phyloP scores from a whole-genome alignment of 2,113 vertebrate species.

The Phalacrocorax aristotelis region DNA sequence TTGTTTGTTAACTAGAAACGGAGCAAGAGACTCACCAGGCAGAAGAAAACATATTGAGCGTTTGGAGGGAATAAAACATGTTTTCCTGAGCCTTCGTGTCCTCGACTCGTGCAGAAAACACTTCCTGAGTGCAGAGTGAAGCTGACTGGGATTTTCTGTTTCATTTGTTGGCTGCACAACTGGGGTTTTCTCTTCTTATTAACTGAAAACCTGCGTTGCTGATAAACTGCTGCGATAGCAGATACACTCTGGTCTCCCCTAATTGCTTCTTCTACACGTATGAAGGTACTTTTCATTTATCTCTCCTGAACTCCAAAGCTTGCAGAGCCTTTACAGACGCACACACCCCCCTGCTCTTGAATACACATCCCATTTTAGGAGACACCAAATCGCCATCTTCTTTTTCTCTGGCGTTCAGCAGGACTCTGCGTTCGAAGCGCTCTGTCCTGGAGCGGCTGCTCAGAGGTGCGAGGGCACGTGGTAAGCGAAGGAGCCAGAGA shows the following conservation, averaged over 20 bases:
- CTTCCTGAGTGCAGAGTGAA: rapidly evolving
- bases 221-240: not conserved
- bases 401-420: not conserved
- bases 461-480: not conserved
- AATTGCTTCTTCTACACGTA: slow-evolving; percentile 18
- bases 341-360: not conserved
- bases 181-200: not conserved
- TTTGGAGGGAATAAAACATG: not conserved
- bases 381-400: not conserved
- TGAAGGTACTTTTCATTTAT: not conserved
- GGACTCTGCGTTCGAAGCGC: not conserved
- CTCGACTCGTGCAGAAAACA: not conserved
- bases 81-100: not conserved
- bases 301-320: slow-evolving; percentile 15
- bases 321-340: not conserved
- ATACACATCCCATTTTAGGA: not conserved
- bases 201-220: slow-evolving; percentile 17
- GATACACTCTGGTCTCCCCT: not conserved
- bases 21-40: not conserved
- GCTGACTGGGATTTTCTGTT: not conserved
- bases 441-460: not conserved
- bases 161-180: not conserved
- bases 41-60: not conserved
- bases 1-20: not conserved
- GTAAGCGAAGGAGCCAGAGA: not conserved